phyloP scores from a whole-genome alignment of 2,797 vertebrate species.

The Knipowitschia caucasica region DNA sequence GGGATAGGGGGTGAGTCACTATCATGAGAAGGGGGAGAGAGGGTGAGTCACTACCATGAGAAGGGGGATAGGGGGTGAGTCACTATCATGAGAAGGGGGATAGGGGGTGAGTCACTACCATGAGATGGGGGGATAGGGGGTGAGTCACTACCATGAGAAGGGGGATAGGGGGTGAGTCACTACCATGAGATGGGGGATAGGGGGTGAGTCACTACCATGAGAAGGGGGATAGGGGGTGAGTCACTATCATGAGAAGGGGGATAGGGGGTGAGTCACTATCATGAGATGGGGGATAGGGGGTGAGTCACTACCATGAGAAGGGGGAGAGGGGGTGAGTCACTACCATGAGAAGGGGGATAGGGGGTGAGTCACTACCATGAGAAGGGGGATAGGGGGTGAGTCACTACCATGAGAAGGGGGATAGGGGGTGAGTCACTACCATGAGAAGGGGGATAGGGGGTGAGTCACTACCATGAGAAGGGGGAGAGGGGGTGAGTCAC shows the following conservation, averaged over 20 bases:
- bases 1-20: too few relatives aligned
- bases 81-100: constrained; percentile 50
- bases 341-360: constrained; percentile 56
- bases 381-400: too few relatives aligned
- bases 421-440: constrained; percentile 64
- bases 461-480: background rate
- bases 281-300: constrained; percentile 62
- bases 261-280: background rate
- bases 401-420: constrained; percentile 29
- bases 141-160: background rate
- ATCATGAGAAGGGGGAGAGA: constrained; percentile 55
- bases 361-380: constrained; percentile 45
- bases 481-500: constrained; percentile 70
- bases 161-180: constrained; percentile 70
- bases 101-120: constrained; percentile 52
- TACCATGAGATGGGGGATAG: background rate
- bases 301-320: constrained; percentile 34
- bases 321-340: too few relatives aligned
- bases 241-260: background rate
- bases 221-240: constrained; percentile 69
- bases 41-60: constrained; percentile 47
- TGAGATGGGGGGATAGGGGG: too few relatives aligned
- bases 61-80: too few relatives aligned
- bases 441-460: too few relatives aligned
- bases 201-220: background rate